phyloP scores from a whole-genome alignment of 2,888 invertebrate genomes.

The Epinotia ramella region DNA sequence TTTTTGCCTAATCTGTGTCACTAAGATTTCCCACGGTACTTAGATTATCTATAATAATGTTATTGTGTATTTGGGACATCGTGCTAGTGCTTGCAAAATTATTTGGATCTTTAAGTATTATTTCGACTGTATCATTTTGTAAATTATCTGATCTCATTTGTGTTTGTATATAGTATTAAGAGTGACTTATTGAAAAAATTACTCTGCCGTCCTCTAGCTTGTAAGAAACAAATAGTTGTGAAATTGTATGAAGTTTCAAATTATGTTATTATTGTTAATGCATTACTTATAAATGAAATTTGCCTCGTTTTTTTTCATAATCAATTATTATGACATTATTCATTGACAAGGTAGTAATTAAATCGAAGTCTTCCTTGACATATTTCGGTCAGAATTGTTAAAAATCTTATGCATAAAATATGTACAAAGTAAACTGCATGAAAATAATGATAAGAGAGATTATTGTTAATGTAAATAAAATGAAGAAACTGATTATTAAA shows the following conservation, averaged over 20 bases:
- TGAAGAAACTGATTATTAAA: not conserved
- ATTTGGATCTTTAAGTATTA: slow-evolving; percentile 40
- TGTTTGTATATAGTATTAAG: slow-evolving; percentile 66
- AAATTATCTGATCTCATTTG: slow-evolving; percentile 81
- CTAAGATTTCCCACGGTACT: slow-evolving; percentile 16
- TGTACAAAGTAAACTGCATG: slow-evolving; percentile 27
- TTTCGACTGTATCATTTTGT: slow-evolving; percentile 63
- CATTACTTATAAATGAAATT: slow-evolving; percentile 17
- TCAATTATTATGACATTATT: slow-evolving; percentile 9
- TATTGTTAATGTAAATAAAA: slow-evolving; percentile 38
- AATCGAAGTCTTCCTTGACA: slow-evolving; percentile 35
- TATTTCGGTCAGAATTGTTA: slow-evolving; percentile 12
- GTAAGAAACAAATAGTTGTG: slow-evolving; percentile 27
- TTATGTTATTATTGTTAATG: slow-evolving; percentile 35
- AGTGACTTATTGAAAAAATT: slow-evolving; percentile 13
- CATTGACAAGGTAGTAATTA: slow-evolving; percentile 10
- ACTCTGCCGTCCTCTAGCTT: slow-evolving; percentile 36
- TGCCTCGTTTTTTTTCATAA: slow-evolving; percentile 18
- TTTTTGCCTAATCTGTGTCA: slow-evolving; percentile 1
- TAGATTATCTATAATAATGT: slow-evolving; percentile 31
- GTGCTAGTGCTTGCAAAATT: slow-evolving; percentile 42
- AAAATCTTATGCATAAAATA: slow-evolving; percentile 17
- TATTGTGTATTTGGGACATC: slow-evolving; percentile 39
- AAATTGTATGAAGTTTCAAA: slow-evolving; percentile 28
- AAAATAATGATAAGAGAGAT: slow-evolving; percentile 27